Base-by-base conservation (phyloP, 2,797 vertebrate species). In the Lophotriccus pileatus region DNA sequence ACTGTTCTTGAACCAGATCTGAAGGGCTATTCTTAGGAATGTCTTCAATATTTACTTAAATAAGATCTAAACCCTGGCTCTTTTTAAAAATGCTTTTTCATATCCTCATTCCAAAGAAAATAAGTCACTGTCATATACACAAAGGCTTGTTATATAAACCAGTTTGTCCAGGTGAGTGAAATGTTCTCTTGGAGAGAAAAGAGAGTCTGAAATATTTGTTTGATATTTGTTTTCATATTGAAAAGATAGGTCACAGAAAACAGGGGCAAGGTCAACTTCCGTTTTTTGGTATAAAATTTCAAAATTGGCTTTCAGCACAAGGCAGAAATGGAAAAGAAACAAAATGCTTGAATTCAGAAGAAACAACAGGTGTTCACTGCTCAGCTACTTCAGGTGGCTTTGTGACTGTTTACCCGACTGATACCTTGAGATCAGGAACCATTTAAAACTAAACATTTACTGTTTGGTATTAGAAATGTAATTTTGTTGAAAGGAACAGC, bases 31-130 rank as follows among this genome's bases (percentile, higher is more conserved):
- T 94, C 89, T 88, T 66, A 93, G 89, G 95, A 96, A 96, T 97
- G 93, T 73, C 67, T 59, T 94, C 86, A 94, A 87, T 97, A 84
- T 97, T 96, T 96, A 96, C 86, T 77, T 90, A 62, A 94, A 83
- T 90, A 82, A 90, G 70, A 93, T 91, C 52, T 95, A 81, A 96
- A 87, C 81, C 76, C 81, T 8, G 8, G 8, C 60, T 95, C 46
- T 91, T 91, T 83, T 70, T 8, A 91, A 86, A 94, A 91, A 68
- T 89, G 23, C 16, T 52, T 83, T 92, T 86, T 94, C 75, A 78
- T 95, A 94, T 83, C 64, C 79, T 78, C 77, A 83, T 95, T 95
- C 91, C 87, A 84, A 86, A 94, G 75, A 84, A 87, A 84, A 41
- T 41, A 77, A 94, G 59, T 87, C 28, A 59, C 55, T 87, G 20